Conservation (phyloP, 2,113 vertebrate species). For the Geococcyx californianus region DNA sequence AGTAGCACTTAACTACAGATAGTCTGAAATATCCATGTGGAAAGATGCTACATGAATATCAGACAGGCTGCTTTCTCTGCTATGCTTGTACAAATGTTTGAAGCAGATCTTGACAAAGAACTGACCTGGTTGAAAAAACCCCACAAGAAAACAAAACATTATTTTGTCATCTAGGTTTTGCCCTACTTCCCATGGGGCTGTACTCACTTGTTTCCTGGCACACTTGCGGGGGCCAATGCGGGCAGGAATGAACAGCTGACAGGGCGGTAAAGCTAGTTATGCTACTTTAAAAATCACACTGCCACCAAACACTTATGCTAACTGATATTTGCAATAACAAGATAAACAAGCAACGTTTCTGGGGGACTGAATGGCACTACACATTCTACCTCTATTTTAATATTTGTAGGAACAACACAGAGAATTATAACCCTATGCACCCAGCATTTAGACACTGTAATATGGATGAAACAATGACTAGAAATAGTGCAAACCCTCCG, state of each 20-base stretch:
- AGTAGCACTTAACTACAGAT: not conserved
- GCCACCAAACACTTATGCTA: not conserved
- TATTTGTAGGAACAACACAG: not conserved
- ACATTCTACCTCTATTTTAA: not conserved
- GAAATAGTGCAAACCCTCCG: not conserved
- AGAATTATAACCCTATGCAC: not conserved
- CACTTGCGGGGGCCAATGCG: not conserved
- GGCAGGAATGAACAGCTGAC: not conserved
- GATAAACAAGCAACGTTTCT: not conserved
- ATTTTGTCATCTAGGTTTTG: not conserved
- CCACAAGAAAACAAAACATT: not conserved
- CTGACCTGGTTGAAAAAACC: not conserved
- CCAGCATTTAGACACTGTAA: not conserved
- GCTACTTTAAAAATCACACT: not conserved
- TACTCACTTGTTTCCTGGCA: not conserved
- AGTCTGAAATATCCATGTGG: not conserved
- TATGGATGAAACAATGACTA: not conserved
- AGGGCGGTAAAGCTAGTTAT: not conserved
- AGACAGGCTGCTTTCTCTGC: not conserved
- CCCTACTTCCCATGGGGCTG: not conserved
- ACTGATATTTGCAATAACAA: not conserved
- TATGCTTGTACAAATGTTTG: not conserved
- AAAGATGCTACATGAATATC: not conserved
- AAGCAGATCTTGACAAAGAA: not conserved
- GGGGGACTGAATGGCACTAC: not conserved